Base-by-base conservation (phyloP, 1,140 invertebrate species). In the Drosophila busckii region DNA sequence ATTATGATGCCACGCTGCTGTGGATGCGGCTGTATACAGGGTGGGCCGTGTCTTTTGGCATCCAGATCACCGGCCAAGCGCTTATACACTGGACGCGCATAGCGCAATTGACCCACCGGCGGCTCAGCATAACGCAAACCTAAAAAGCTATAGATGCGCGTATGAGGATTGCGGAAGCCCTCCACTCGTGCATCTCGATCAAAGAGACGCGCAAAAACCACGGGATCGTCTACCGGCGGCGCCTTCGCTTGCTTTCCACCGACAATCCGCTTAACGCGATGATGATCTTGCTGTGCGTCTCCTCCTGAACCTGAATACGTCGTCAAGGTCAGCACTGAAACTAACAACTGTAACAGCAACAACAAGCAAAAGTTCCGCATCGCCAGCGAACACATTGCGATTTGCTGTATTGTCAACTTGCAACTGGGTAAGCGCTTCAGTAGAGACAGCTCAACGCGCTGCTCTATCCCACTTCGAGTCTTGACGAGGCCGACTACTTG, bases 91-190 rank as follows among this genome's bases (percentile, higher is more conserved):
- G 90, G 89, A 17, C 90, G 86, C 85, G 90, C 67, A 28, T 92
- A 95, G 61, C 94, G 83, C 38, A 91, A 70, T 9, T 87, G 49
- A 7, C 90, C 90, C 12, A 90, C 73, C 2, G 94, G 93, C 2
- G 93, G 89, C 59, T 91, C 85, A 0, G 92, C 93, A 87, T 92
- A 95, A 42, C 92, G 89, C 15, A 95, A 90, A 6, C 93, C 94
- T 44, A 91, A 88, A 55, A 93, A 94, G 4, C 87, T 87, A 55
- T 91, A 92, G 70, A 90, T 89, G 22, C 88, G 87, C 34, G 71
- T 88, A 0, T 78, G 62, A 9, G 70, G 46, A 69, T 91, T 89
- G 8, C 88, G 82, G 44, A 78, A 83, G 16, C 90, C 90, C 45
- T 88, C 87, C 23, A 91, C 83, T 38, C 89, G 86, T 1, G 91